These are phyloP conservation scores for Triplophysa dalaica DNA, from an alignment of 2,113 vertebrate species.

Conservation along the genomic window DNA sequence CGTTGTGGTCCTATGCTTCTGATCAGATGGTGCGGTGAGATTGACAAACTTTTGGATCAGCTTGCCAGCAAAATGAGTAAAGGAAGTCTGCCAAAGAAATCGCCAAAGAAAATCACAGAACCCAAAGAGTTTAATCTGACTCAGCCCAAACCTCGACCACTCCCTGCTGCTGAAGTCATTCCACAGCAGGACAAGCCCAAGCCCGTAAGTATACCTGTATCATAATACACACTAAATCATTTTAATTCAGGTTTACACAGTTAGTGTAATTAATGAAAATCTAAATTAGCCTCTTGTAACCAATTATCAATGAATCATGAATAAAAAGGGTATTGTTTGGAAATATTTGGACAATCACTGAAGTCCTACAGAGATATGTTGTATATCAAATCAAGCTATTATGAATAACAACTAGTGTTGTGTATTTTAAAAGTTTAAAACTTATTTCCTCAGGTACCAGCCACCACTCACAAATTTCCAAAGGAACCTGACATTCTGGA, in stretches of 20 bases:
- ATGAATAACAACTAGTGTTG: background rate
- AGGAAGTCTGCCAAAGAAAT: slow-evolving; percentile 61
- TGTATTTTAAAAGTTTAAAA: background rate
- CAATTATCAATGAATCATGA: background rate
- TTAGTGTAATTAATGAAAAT: no score
- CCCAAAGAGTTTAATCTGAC: slow-evolving; percentile 84
- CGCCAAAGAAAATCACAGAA: slow-evolving; percentile 68
- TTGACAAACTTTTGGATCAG: slow-evolving; percentile 74
- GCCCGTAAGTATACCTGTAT: slow-evolving; percentile 73
- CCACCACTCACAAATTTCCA: slow-evolving; percentile 76
- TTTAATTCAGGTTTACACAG: background rate
- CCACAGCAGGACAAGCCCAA: slow-evolving; percentile 70
- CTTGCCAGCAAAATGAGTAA: slow-evolving; percentile 64
- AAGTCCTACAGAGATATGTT: background rate
- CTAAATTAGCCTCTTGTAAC: background rate
- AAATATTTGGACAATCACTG: no score
- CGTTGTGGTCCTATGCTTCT: slow-evolving; percentile 26
- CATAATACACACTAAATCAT: background rate
- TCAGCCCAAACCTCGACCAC: slow-evolving; percentile 71
- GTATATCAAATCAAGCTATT: background rate
- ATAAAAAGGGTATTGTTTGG: background rate
- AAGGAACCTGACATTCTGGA: slow-evolving; percentile 77
- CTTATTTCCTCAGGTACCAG: slow-evolving; percentile 75
- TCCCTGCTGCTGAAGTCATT: slow-evolving; percentile 73
- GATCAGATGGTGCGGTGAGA: slow-evolving; percentile 82